phyloP scores from a whole-genome alignment of 2,113 vertebrate species.

The Motacilla alba region DNA sequence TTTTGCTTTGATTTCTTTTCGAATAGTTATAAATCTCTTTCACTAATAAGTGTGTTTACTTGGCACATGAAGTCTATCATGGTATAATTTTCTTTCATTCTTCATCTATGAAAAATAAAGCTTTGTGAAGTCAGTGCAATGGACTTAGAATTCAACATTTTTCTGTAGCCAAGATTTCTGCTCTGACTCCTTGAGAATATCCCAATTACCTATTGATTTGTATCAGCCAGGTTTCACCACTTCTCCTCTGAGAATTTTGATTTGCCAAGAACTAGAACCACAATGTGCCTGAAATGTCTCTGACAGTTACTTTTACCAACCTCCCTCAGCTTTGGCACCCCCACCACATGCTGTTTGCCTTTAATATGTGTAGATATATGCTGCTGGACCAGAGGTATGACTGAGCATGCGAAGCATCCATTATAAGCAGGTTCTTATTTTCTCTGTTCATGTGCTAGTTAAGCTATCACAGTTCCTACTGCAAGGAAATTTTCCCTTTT shows the following conservation, averaged over 20 bases:
- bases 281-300: background rate
- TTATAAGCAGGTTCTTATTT: constrained; percentile 25
- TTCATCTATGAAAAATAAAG: background rate
- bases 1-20: background rate
- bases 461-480: background rate
- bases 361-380: constrained; percentile 14
- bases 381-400: background rate
- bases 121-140: background rate
- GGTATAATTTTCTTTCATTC: background rate
- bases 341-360: background rate
- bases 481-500: background rate
- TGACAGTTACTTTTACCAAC: background rate
- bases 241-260: background rate
- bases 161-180: background rate
- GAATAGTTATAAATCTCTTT: background rate
- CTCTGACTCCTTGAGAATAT: background rate
- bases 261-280: background rate
- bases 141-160: background rate
- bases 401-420: background rate
- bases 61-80: background rate
- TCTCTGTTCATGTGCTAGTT: background rate
- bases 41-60: background rate
- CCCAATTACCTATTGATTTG: background rate
- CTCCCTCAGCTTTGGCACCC: background rate
- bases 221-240: background rate